These are phyloP conservation scores for Lamproptera curius DNA, from an alignment of 2,888 invertebrate species.

Conservation along the genomic window DNA sequence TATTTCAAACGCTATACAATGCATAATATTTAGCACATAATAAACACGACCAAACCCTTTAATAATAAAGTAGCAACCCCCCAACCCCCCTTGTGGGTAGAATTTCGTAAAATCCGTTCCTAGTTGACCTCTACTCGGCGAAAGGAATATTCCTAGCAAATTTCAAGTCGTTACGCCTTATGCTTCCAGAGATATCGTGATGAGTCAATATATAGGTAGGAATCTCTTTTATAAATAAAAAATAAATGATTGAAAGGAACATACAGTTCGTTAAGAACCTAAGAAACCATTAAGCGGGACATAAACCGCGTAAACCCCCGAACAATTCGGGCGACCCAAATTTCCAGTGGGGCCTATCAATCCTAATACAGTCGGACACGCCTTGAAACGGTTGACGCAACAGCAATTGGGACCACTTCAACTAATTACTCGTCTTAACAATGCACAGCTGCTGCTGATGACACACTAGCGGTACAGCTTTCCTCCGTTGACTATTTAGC, in stretches of 20 bases:
- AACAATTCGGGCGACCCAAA: constrained; percentile 21
- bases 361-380: constrained; percentile 57
- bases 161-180: no score
- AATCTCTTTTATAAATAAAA: no score
- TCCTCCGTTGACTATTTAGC: no score
- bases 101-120: no score
- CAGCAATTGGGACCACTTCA: constrained; percentile 69
- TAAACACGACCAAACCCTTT: not conserved
- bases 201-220: no score
- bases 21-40: not conserved
- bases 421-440: constrained; percentile 63
- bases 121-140: no score
- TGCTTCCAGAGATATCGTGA: no score
- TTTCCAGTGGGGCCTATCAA: constrained; percentile 43
- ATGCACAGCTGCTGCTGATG: constrained; percentile 61
- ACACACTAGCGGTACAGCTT: constrained; percentile 23
- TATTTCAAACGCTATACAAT: not conserved
- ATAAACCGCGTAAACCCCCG: no score
- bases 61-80: no score
- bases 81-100: no score
- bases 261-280: not conserved
- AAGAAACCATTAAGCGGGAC: not conserved
- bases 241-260: not conserved
- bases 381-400: constrained; percentile 59
- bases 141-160: no score